Conservation (phyloP, 37 sponge, comb jelly and placozoan species). For the Haliclona indistincta region DNA sequence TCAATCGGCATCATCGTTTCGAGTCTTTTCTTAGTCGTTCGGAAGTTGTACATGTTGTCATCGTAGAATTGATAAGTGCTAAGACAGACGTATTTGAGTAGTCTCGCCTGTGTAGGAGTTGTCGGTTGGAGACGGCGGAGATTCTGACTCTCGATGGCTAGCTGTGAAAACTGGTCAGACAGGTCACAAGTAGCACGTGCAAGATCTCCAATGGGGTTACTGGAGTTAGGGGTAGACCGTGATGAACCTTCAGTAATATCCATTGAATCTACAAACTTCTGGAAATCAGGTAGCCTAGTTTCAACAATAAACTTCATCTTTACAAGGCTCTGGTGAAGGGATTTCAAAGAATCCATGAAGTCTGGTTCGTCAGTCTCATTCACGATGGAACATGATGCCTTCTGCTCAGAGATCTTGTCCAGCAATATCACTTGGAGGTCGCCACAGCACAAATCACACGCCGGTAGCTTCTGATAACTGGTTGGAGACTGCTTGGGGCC, state of each 20-base stretch:
- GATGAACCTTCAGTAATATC: conserved; percentile 17
- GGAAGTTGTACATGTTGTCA: conserved; percentile 55
- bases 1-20: conserved; percentile 34
- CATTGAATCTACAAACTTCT: conserved; percentile 28
- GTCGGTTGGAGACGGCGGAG: conserved; percentile 31
- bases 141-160: conserved; percentile 54
- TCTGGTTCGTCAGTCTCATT: background rate
- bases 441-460: conserved; percentile 24
- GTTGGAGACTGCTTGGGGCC: conserved; percentile 6
- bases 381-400: background rate
- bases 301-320: conserved; percentile 28
- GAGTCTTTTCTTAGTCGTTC: conserved; percentile 8
- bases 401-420: background rate
- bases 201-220: conserved; percentile 18
- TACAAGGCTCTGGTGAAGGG: conserved; percentile 16
- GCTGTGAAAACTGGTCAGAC: conserved; percentile 39
- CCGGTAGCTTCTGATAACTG: background rate
- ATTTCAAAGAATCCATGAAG: conserved; percentile 33
- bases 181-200: conserved; percentile 40
- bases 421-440: conserved; percentile 18
- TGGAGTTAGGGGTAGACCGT: background rate
- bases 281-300: conserved; percentile 25
- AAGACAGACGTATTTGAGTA: conserved; percentile 28
- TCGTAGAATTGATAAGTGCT: conserved; percentile 48
- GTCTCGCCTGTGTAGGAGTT: conserved; percentile 30